These are phyloP conservation scores for Babylonia areolata DNA, from an alignment of 1,140 invertebrate genomes.

Conservation along the genomic window DNA sequence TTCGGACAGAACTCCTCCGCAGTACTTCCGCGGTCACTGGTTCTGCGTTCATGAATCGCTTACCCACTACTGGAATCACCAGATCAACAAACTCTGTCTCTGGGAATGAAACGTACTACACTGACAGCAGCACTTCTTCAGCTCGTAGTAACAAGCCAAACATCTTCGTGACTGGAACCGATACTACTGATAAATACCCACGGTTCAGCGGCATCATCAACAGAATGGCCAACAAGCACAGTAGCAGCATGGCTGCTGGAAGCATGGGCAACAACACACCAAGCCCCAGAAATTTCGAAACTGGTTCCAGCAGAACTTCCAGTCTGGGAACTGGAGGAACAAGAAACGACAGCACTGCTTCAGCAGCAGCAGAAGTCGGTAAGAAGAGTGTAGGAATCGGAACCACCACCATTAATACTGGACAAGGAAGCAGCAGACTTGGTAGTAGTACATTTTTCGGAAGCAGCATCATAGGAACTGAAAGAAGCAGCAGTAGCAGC, in stretches of 20 bases:
- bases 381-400: not conserved
- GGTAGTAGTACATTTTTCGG: too few species aligned
- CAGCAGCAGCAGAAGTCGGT: too few species aligned
- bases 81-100: not conserved
- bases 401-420: not conserved
- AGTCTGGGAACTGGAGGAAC: too few species aligned
- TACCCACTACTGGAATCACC: not conserved
- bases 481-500: not conserved
- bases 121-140: not conserved
- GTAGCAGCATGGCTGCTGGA: too few species aligned
- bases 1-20: not conserved
- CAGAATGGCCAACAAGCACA: too few species aligned
- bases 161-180: not conserved
- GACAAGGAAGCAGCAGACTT: not conserved
- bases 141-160: not conserved
- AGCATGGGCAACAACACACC: not conserved
- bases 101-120: not conserved
- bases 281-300: not conserved
- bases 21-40: not conserved
- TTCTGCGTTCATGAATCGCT: not conserved
- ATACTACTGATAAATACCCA: not conserved
- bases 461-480: not conserved
- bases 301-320: too few species aligned
- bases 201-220: too few species aligned
- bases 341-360: too few species aligned